Conservation (phyloP, 2,113 vertebrate genomes). For the Prunella fulvescens region DNA sequence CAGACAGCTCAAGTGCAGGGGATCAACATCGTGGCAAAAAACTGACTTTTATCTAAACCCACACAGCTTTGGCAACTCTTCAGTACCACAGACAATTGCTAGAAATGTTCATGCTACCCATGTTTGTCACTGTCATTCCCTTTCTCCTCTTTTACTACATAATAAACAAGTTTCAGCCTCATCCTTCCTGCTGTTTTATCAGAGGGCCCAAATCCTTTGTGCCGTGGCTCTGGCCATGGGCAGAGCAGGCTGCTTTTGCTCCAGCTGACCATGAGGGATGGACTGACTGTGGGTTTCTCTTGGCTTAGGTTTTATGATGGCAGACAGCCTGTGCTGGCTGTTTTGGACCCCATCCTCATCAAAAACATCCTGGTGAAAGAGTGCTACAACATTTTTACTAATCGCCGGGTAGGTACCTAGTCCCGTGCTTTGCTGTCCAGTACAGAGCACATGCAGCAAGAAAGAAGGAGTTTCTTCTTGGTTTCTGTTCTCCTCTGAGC, state of each 20-base stretch:
- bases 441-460: background rate
- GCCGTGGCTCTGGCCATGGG: background rate
- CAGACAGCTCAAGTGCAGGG: background rate
- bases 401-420: conserved; percentile 65
- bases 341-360: conserved; percentile 72
- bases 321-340: conserved; percentile 65
- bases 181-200: background rate
- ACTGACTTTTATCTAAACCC: background rate
- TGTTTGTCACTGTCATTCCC: background rate
- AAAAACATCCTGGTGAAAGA: conserved; percentile 81
- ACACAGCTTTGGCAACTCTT: background rate
- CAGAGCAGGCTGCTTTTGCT: background rate
- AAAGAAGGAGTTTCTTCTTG: background rate
- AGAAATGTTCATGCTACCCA: background rate
- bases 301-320: conserved; percentile 74
- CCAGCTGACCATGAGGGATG: fast-evolving
- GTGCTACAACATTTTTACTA: conserved; percentile 75
- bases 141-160: background rate
- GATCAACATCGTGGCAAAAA: background rate
- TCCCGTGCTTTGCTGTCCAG: fast-evolving
- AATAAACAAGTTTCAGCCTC: background rate
- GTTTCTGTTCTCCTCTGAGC: background rate
- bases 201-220: background rate
- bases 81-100: background rate
- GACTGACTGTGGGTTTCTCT: background rate